Percentiles rank a stretch among this genome's conserved stretches.
phyloP scores from a whole-genome alignment of 2,113 vertebrate species.

The Mesoclemmys tuberculata region DNA sequence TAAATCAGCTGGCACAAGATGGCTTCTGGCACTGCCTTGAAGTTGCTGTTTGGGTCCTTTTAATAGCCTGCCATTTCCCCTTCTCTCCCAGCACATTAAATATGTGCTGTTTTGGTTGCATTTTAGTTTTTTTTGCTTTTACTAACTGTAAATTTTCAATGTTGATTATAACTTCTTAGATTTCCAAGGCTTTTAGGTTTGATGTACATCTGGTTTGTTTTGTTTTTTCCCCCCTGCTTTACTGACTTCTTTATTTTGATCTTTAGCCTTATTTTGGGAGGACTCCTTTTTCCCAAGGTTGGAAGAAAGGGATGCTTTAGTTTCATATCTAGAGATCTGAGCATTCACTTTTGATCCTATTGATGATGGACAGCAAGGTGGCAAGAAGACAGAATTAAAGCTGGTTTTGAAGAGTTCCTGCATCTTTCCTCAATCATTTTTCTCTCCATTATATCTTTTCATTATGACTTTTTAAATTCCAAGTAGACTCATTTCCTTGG shows the following conservation, averaged over 20 bases:
- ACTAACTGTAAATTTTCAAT: not conserved
- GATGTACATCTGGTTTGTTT: not conserved
- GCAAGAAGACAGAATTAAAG: not conserved
- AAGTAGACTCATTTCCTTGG: conserved; percentile 67
- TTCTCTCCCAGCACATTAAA: not conserved
- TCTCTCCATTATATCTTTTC: conserved; percentile 6
- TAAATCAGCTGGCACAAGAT: not conserved
- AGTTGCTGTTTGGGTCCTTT: not conserved
- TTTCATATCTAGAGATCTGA: not conserved
- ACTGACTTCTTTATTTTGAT: not conserved
- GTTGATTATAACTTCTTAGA: not conserved
- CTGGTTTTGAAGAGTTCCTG: conserved; percentile 19
- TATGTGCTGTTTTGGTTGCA: not conserved
- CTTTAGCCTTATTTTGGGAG: conserved; percentile 14
- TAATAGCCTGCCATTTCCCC: not conserved
- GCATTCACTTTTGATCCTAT: not conserved
- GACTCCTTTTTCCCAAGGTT: not conserved
- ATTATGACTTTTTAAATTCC: conserved; percentile 65
- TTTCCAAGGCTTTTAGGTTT: not conserved
- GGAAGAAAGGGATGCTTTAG: not conserved
- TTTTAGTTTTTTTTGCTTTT: not conserved
- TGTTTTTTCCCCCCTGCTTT: not conserved
- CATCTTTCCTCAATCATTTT: conserved; percentile 20
- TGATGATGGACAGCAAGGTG: not conserved
- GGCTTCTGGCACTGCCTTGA: not conserved